Evolutionary conservation across 2,888 invertebrate species (phyloP).

Genomic region (Minunthozetes semirufus): DNA sequence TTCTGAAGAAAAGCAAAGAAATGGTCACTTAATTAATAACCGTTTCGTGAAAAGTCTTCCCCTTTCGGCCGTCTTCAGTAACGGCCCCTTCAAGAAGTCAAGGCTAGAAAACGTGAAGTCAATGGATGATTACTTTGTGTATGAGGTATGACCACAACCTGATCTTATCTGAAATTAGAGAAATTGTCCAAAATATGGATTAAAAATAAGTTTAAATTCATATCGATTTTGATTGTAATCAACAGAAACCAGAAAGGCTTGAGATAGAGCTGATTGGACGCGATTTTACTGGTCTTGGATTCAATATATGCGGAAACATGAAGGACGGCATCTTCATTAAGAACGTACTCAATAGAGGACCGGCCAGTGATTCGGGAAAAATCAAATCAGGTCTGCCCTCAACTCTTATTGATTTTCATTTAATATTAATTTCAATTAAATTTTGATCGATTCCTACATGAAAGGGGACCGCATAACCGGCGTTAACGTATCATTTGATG

Average conservation of each 20-base stretch:
- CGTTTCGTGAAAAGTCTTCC: constrained; percentile 24
- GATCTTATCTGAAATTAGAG: background rate
- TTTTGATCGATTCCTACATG: background rate
- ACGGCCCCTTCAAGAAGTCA: background rate
- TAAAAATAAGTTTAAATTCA: background rate
- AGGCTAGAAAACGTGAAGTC: background rate
- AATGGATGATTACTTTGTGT: constrained; percentile 56
- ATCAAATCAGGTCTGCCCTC: constrained; percentile 63
- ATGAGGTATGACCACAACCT: constrained; percentile 46
- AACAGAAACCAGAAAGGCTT: constrained; percentile 27
- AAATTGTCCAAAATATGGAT: background rate
- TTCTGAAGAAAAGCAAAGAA: background rate
- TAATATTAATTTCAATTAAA: background rate
- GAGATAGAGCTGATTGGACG: constrained; percentile 30
- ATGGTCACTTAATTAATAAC: background rate
- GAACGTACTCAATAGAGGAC: constrained; percentile 75
- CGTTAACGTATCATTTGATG: constrained; percentile 76
- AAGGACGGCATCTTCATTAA: constrained; percentile 81
- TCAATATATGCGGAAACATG: constrained; percentile 82
- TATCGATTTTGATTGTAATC: background rate
- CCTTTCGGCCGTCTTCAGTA: constrained; percentile 27
- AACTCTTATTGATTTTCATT: background rate
- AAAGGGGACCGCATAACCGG: constrained; percentile 78
- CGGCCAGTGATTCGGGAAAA: constrained; percentile 74
- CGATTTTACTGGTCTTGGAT: constrained; percentile 71